A percentile compares a stretch with the other conserved stretches of the same genome.
These are phyloP conservation scores for Acronicta psi DNA, from an alignment of 2,888 invertebrate genomes.

Conservation along the genomic window DNA sequence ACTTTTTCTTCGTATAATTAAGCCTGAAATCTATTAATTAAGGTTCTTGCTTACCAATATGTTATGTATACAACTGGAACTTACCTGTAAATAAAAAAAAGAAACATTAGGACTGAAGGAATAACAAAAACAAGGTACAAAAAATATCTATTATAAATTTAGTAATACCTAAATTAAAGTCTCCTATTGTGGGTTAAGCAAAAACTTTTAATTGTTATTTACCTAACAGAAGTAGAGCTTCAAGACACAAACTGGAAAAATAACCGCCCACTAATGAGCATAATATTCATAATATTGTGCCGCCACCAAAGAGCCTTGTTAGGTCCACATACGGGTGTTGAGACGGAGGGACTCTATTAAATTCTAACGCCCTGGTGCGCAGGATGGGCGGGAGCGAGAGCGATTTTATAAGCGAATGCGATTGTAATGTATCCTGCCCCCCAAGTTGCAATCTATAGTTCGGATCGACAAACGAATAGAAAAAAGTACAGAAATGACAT, in stretches of 20 bases:
- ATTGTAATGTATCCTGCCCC: background rate
- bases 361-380: constrained; percentile 77
- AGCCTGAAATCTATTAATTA: too few species aligned
- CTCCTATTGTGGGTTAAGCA: background rate
- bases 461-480: too few species aligned
- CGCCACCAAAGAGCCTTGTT: constrained; percentile 83
- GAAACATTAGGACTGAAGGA: too few species aligned
- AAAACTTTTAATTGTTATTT: constrained; percentile 26
- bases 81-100: constrained; percentile 43
- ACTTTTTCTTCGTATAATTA: too few species aligned
- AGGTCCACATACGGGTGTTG: constrained; percentile 79
- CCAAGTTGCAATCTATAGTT: too few species aligned
- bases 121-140: too few species aligned
- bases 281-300: constrained; percentile 86
- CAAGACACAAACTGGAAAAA: constrained; percentile 54
- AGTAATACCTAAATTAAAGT: too few species aligned
- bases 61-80: background rate
- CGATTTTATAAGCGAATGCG: constrained; percentile 8
- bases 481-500: too few species aligned
- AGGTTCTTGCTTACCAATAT: constrained; percentile 9
- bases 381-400: constrained; percentile 54
- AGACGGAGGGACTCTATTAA: constrained; percentile 84
- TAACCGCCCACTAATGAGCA: constrained; percentile 85
- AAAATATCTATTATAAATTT: too few species aligned
- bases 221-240: constrained; percentile 7